Conservation (phyloP, 92 coral and sea anemone genomes). For the Ricordea florida region DNA sequence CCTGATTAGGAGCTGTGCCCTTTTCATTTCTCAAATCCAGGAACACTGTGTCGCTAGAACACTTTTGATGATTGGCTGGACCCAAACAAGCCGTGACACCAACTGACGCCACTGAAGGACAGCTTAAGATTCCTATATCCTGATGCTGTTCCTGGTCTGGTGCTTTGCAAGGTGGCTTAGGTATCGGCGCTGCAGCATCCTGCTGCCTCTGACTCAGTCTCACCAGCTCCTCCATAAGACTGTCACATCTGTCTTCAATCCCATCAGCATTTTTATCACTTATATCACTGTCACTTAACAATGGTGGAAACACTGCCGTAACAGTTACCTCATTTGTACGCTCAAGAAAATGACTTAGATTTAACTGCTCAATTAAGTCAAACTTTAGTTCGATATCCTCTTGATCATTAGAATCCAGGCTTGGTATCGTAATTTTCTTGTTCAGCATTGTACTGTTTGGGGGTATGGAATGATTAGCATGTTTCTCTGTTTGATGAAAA, state of each 20-base stretch:
- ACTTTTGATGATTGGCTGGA: neutral
- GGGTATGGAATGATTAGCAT: too few relatives aligned
- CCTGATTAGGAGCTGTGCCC: neutral
- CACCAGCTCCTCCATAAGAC: constrained; percentile 69
- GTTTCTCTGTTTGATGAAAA: neutral
- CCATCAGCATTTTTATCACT: constrained; percentile 26
- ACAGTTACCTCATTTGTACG: constrained; percentile 63
- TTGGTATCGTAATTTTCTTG: too few relatives aligned
- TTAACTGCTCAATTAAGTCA: constrained; percentile 57
- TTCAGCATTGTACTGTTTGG: too few relatives aligned
- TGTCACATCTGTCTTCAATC: constrained; percentile 40
- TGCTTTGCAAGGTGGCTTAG: too few relatives aligned
- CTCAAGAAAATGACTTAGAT: constrained; percentile 51
- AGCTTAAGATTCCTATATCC: constrained; percentile 18
- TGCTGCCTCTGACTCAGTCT: constrained; percentile 72
- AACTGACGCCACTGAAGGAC: constrained; percentile 14
- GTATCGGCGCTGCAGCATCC: constrained; percentile 46
- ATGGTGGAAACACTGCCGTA: constrained; percentile 14
- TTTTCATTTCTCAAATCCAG: constrained; percentile 19
- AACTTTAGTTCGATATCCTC: constrained; percentile 44
- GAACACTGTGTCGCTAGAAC: constrained; percentile 28
- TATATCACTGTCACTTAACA: constrained; percentile 40
- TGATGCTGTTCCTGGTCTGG: too few relatives aligned
- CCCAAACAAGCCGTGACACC: constrained; percentile 9
- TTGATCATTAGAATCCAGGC: neutral